Percentiles rank a stretch among this genome's conserved stretches.
Conservation (phyloP, 2,113 vertebrate species). For the Mionectes macconnelli region DNA sequence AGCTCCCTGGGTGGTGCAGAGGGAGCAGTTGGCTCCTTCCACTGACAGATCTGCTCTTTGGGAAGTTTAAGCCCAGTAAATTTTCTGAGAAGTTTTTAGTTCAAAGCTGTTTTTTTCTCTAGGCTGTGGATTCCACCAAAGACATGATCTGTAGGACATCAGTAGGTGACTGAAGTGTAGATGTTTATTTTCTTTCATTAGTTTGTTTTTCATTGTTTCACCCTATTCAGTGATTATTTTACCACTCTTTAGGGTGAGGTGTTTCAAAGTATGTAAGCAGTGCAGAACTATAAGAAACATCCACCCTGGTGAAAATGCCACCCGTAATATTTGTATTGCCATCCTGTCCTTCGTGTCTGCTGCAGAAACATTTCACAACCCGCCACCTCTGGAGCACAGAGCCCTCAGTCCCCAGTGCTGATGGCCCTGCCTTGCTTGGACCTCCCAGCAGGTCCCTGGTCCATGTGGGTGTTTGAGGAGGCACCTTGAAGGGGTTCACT, state of each 20-base stretch:
- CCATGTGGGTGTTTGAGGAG: not conserved
- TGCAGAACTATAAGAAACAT: not conserved
- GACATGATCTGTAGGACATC: not conserved
- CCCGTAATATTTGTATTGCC: not conserved
- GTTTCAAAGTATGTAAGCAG: not conserved
- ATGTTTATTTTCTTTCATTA: not conserved
- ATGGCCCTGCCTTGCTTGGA: not conserved
- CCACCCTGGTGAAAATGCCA: not conserved
- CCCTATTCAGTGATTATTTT: not conserved
- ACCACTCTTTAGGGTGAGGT: not conserved
- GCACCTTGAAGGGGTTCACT: not conserved
- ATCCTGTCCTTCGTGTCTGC: fast-evolving
- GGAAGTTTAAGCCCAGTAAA: not conserved
- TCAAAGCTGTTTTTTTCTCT: not conserved
- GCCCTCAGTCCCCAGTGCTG: not conserved
- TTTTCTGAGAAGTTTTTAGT: not conserved
- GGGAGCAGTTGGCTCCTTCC: not conserved
- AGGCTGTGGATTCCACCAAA: not conserved
- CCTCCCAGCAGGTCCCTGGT: not conserved
- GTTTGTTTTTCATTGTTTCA: not conserved
- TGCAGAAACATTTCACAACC: not conserved
- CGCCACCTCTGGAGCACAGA: not conserved
- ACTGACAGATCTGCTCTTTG: not conserved
- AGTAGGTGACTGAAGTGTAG: not conserved
- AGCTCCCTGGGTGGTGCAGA: not conserved